Percentiles rank a stretch among this genome's conserved stretches.
phyloP scores from a whole-genome alignment of 2,888 invertebrate species.

The Microdon myrmicae region DNA sequence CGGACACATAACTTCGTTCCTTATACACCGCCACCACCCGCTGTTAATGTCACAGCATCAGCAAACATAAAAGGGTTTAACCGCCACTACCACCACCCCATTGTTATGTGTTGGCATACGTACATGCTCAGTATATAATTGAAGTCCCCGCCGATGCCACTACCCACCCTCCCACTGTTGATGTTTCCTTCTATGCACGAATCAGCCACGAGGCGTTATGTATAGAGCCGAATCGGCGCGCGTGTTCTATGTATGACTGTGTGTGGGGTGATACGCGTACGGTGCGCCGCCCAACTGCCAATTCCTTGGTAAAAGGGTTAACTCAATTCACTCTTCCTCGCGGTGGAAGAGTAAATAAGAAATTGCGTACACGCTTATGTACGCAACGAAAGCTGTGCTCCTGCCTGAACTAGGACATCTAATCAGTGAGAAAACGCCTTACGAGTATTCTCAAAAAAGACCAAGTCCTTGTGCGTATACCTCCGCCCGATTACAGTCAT shows the following conservation, averaged over 20 bases:
- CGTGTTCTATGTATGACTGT: constrained; percentile 34
- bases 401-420: constrained; percentile 25
- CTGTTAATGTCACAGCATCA: constrained; percentile 45
- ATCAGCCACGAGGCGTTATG: constrained; percentile 47
- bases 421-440: constrained; percentile 22
- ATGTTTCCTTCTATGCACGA: constrained; percentile 39
- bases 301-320: constrained; percentile 10
- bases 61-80: constrained; percentile 49
- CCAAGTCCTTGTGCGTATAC: background rate
- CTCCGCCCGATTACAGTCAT: background rate
- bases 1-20: constrained; percentile 38
- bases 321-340: constrained; percentile 42
- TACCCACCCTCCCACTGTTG: constrained; percentile 4
- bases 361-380: constrained; percentile 26
- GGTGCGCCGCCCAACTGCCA: constrained; percentile 11
- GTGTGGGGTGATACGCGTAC: constrained; percentile 33
- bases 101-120: too few species aligned
- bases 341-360: constrained; percentile 38
- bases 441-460: constrained; percentile 27
- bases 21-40: constrained; percentile 35
- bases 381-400: constrained; percentile 5
- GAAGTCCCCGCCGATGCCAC: constrained; percentile 15
- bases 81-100: constrained; percentile 21
- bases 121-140: too few species aligned
- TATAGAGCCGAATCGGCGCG: constrained; percentile 16